Base-by-base conservation (phyloP, 2,113 vertebrate genomes). In the Lutjanus erythropterus region DNA sequence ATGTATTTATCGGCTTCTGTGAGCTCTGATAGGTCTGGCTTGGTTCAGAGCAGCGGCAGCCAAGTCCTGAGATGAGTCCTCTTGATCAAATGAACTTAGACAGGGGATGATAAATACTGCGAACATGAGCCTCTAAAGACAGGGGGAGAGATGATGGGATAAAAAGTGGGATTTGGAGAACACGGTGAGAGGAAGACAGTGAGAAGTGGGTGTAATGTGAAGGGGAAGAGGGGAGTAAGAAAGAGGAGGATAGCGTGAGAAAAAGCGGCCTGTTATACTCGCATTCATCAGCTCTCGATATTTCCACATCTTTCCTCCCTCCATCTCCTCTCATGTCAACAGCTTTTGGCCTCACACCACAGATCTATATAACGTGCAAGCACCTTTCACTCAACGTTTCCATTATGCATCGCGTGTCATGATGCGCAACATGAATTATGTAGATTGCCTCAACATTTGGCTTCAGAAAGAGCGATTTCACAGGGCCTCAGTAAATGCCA, bases 341-440 rank as follows among this genome's bases (percentile, higher is more conserved):
- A 79, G 47, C 60, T 76, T 68, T 41, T 60, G 59, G 21, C 6
- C 73, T 73, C 73, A 52, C 50, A 35, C 60, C 15, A 33, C 42
- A 19, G 25, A 73, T 80, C 67, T 69, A 27, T 55, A 49, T 53
- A 60, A 60, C 14, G 27, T 56, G 49, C 44, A 11, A 53, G 71
- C 86, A 53, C 75, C 61, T 83, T 78, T 86, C 73, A 37, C 73
- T 85, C 84, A 56, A 7, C 55, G 5, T 71, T 77, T 85, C 67
- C 72, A 76, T 84, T 60, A 86, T 87, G 47, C 79, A 71, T 74
- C 4, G 66, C 27, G 55, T 71, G 82, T 59, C 71, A 29, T 19
- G 77, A 86, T 76, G 75, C 56, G 2, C 66, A 18, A 35, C 61
- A 91, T 92, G 78, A 90, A 92, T 91, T 91, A 89, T 90, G 80